Base-by-base conservation (phyloP, 2,113 vertebrate species). In the Connochaetes taurinus region DNA sequence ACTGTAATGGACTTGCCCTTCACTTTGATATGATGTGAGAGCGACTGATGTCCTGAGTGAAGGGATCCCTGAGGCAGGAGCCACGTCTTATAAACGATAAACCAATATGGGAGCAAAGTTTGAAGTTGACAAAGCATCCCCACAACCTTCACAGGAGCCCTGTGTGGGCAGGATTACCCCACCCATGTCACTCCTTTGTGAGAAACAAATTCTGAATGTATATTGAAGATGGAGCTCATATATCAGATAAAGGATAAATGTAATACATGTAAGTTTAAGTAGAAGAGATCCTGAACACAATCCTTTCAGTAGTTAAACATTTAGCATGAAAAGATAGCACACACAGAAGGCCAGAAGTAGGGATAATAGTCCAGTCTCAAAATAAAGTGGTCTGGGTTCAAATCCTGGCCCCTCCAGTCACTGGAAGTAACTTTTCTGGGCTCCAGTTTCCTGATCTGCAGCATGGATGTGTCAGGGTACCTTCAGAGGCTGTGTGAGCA, bases 401-500 rank as follows among this genome's bases (percentile, higher is more conserved):
- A 45, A n/a, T 58, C n/a, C 25, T 53, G 60, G 4, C 15, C 71
- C 76, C 9, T 47, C 36, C 16, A 17, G 27, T 89, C 29, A 0
- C 87, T 8, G 1, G 43, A 45, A n/a, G 7, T 3, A 90, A 13
- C 21, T 10, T 57, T 47, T 3, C 45, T 10, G 15, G 17, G 8
- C 60, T 84, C 93, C 53, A 3, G 11, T 71, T 47, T 80, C n/a
- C 74, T 87, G 23, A 25, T 78, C 55, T 83, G 16, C 25, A 47
- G 21, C 21, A 5, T 40, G 47, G 36, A 17, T 21, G 0, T 1
- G 6, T 15, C 43, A 2, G 1, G 14, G 3, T 1, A 10, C 47
- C 7, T n/a, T 5, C 36, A 43, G 40, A 89, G 29, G 15, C 2
- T 7, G 1, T 25, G 9, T 31, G 19, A 25, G 0, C 31, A 7